Evolutionary conservation across 1,140 invertebrate species (phyloP).

Genomic region (Drosophila aff.): DNA sequence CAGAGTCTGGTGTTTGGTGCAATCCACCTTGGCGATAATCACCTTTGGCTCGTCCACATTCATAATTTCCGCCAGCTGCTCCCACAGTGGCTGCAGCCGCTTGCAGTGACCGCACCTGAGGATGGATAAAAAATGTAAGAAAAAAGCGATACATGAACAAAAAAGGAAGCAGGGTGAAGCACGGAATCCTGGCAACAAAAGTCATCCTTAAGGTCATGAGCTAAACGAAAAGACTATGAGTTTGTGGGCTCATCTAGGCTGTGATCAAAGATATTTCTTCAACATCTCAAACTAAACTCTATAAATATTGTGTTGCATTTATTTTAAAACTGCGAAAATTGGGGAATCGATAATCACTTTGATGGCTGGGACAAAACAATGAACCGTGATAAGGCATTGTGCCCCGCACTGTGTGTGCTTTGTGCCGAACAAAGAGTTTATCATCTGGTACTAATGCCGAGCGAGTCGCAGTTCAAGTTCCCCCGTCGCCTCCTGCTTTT

Average conservation of each 20-base stretch:
- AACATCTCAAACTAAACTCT: no score
- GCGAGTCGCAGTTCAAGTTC: conserved; percentile 21
- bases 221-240: background rate
- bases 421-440: conserved; percentile 52
- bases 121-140: background rate
- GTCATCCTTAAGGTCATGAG: background rate
- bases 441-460: conserved; percentile 15
- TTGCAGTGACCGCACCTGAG: conserved; percentile 91
- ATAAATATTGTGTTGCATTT: no score
- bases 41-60: conserved; percentile 88
- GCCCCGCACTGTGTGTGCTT: conserved; percentile 17
- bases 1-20: conserved; percentile 89
- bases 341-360: conserved; percentile 18
- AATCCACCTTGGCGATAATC: conserved; percentile 91
- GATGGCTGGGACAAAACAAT: conserved; percentile 27
- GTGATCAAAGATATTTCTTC: background rate
- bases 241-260: background rate
- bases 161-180: background rate
- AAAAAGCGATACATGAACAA: background rate
- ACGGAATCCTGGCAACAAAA: background rate
- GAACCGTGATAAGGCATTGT: conserved; percentile 29
- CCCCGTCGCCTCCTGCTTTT: background rate
- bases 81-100: conserved; percentile 89
- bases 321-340: conserved; percentile 8
- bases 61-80: conserved; percentile 89